Conservation (phyloP, 23 tunicate species). For the Trididemnum clinides region DNA sequence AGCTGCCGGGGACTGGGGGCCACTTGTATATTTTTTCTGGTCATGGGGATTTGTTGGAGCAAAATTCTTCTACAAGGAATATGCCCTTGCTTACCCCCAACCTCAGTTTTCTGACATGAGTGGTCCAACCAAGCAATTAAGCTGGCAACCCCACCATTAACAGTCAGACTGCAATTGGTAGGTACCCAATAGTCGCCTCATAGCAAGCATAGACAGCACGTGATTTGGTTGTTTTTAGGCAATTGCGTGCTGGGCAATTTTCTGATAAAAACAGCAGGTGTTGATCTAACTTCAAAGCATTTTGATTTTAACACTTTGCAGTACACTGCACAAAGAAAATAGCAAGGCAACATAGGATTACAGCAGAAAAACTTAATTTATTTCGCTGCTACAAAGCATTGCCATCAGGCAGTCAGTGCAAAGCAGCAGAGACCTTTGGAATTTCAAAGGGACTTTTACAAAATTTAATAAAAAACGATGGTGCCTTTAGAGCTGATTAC, state of each 20-base stretch:
- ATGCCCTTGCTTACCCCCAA: too few species aligned
- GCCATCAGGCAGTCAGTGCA: constrained; percentile 7
- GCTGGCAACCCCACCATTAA: too few species aligned
- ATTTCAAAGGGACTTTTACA: background rate
- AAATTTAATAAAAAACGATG: constrained; percentile 3
- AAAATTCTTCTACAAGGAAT: too few species aligned
- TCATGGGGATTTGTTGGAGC: too few species aligned
- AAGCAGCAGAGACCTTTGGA: background rate
- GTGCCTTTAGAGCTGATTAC: background rate
- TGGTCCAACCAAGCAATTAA: too few species aligned
- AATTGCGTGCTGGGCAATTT: background rate
- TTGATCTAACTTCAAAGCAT: background rate
- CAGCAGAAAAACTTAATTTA: background rate
- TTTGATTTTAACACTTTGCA: background rate
- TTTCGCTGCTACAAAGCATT: background rate
- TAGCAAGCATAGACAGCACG: background rate
- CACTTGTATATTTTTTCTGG: too few species aligned
- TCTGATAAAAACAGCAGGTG: background rate
- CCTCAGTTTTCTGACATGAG: too few species aligned
- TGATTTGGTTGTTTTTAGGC: background rate
- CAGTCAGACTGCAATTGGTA: too few species aligned
- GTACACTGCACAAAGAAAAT: background rate
- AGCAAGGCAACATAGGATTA: background rate
- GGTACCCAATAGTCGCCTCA: too few species aligned
- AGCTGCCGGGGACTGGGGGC: too few species aligned